These are phyloP conservation scores for Hymenopus coronatus DNA, from an alignment of 2,888 invertebrate species.

Conservation along the genomic window DNA sequence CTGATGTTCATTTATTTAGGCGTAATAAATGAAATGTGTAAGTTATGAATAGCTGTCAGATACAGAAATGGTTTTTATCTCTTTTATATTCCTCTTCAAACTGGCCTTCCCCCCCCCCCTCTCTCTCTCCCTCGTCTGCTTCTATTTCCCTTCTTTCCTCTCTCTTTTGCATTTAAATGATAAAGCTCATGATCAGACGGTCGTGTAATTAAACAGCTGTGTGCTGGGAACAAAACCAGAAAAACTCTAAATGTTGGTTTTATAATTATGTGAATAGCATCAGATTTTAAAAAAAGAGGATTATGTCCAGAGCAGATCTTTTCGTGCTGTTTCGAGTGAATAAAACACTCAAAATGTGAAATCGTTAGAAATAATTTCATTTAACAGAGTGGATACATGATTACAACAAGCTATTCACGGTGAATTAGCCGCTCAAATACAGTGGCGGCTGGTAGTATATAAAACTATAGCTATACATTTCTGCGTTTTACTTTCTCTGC, in stretches of 20 bases:
- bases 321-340: background rate
- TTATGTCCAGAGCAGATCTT: background rate
- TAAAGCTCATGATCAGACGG: slow-evolving; percentile 8
- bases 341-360: background rate
- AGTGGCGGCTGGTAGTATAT: no score
- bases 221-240: background rate
- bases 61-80: slow-evolving; percentile 29
- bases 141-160: background rate
- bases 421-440: no score
- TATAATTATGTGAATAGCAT: background rate
- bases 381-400: background rate
- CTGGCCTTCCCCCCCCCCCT: background rate
- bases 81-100: background rate
- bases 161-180: slow-evolving; percentile 19
- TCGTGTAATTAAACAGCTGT: slow-evolving; percentile 13
- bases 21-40: slow-evolving; percentile 31
- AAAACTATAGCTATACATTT: no score
- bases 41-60: slow-evolving; percentile 33
- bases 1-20: slow-evolving; percentile 24
- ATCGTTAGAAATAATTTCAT: background rate
- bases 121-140: background rate
- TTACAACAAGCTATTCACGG: no score
- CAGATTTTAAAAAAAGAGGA: slow-evolving; percentile 6
- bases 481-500: no score
- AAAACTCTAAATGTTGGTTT: slow-evolving; percentile 6